These are phyloP conservation scores for Celastrina argiolus DNA, from an alignment of 2,888 invertebrate genomes.

Conservation along the genomic window DNA sequence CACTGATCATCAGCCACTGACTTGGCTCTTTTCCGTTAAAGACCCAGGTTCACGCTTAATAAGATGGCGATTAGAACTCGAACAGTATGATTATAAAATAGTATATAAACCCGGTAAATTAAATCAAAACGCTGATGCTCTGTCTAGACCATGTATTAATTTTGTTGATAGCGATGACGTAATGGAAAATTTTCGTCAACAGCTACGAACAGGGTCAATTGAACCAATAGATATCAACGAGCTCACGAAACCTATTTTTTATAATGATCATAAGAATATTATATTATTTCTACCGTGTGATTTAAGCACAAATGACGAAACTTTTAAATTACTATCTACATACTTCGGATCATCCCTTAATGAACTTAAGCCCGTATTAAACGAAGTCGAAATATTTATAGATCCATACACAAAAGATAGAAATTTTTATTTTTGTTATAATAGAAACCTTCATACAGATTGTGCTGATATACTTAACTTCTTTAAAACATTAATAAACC, in stretches of 20 bases:
- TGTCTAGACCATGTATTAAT: no score
- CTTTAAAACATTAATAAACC: slow-evolving; percentile 1
- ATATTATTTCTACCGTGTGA: slow-evolving; percentile 15
- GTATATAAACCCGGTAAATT: slow-evolving; percentile 38
- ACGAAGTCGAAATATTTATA: neutral
- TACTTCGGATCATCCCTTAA: neutral
- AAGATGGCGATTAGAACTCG: slow-evolving; percentile 32
- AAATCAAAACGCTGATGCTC: no score
- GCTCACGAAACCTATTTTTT: neutral
- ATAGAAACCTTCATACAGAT: neutral
- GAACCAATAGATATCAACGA: slow-evolving; percentile 11
- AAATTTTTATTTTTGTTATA: slow-evolving; percentile 12
- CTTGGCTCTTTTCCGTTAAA: slow-evolving; percentile 32
- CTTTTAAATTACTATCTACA: neutral
- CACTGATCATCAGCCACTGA: slow-evolving; percentile 31
- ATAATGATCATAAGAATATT: slow-evolving; percentile 12
- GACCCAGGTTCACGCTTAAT: slow-evolving; percentile 31
- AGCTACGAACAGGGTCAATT: neutral
- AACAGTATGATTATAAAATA: slow-evolving; percentile 35
- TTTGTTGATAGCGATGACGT: slow-evolving; percentile 28
- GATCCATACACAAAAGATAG: slow-evolving; percentile 13
- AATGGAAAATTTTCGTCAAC: neutral
- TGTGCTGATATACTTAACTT: neutral
- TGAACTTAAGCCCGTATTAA: neutral
- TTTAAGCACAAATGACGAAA: neutral